phyloP scores from a whole-genome alignment of 2,888 invertebrate species.

The Nephrotoma appendiculata region DNA sequence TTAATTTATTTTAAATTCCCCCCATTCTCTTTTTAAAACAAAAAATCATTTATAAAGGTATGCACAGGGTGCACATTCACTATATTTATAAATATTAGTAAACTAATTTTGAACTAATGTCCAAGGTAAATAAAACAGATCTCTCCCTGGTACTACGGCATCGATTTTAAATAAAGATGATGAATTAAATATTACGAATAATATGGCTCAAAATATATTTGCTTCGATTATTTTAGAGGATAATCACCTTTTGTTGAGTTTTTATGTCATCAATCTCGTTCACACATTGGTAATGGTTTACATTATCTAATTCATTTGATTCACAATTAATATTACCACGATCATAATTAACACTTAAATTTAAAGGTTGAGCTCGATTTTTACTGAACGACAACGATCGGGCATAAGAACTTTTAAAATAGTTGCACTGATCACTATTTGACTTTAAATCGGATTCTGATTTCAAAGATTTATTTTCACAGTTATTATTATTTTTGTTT shows the following conservation, averaged over 20 bases:
- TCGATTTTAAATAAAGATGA: too few species aligned
- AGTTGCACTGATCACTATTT: constrained; percentile 27
- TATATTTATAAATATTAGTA: too few species aligned
- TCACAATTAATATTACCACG: not conserved
- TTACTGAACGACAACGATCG: constrained; percentile 34
- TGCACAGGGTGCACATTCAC: not conserved
- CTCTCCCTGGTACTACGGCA: too few species aligned
- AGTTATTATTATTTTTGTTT: not conserved
- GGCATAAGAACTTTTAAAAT: constrained; percentile 40
- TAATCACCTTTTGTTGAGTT: not conserved
- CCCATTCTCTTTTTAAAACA: not conserved
- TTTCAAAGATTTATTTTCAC: not conserved
- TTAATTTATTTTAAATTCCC: not conserved
- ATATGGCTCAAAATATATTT: too few species aligned
- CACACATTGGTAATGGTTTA: not conserved
- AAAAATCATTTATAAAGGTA: not conserved
- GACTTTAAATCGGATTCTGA: constrained; percentile 30
- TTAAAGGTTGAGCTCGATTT: constrained; percentile 30
- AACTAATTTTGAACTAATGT: not conserved
- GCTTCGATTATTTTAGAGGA: not conserved
- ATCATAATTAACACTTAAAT: constrained; percentile 21
- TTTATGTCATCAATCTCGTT: not conserved
- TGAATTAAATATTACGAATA: too few species aligned
- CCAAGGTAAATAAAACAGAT: not conserved
- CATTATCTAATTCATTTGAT: not conserved